Conservation (phyloP, 2,113 vertebrate genomes). For the Aviceda subcristata region DNA sequence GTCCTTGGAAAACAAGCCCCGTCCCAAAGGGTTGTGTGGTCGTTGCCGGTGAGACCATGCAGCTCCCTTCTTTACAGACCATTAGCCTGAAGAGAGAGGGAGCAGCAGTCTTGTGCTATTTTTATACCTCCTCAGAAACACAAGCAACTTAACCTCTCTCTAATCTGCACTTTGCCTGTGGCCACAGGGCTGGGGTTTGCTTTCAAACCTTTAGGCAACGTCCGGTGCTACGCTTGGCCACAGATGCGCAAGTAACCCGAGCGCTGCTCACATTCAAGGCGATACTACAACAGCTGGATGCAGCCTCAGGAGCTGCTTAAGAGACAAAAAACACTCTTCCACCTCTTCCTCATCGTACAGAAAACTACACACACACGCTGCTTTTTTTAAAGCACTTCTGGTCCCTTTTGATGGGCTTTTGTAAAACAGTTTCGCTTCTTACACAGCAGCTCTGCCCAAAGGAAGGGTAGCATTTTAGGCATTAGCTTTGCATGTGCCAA, state of each 20-base stretch:
- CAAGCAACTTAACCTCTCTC: neutral
- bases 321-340: neutral
- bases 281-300: neutral
- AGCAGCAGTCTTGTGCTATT: neutral
- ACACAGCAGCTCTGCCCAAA: neutral
- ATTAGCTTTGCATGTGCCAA: neutral
- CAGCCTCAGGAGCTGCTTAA: neutral
- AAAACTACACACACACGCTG: neutral
- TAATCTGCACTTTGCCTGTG: neutral
- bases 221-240: neutral
- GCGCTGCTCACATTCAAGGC: neutral
- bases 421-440: neutral
- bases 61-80: neutral
- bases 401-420: neutral
- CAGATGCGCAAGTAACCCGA: rapidly evolving
- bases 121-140: neutral
- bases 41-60: neutral
- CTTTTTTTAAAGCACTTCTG: neutral
- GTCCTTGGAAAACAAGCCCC: neutral
- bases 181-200: neutral
- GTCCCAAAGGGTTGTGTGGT: rapidly evolving
- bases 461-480: neutral
- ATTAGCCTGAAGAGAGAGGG: neutral
- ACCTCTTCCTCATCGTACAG: neutral
- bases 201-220: neutral